These are phyloP conservation scores for Drosophila hamatofila DNA, from an alignment of 2,888 invertebrate genomes.

Conservation along the genomic window DNA sequence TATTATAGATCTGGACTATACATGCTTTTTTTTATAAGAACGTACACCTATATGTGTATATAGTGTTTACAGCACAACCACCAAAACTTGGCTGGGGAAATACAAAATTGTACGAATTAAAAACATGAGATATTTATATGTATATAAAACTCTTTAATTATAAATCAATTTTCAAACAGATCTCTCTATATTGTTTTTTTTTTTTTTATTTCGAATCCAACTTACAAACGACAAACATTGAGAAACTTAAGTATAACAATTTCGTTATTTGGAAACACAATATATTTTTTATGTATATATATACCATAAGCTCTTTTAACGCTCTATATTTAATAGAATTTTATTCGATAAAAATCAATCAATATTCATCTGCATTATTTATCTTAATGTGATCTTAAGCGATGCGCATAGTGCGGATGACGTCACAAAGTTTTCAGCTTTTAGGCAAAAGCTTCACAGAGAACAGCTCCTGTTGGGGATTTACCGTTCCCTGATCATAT, in stretches of 20 bases:
- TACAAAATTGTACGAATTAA: slow-evolving; percentile 41
- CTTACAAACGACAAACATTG: slow-evolving; percentile 5
- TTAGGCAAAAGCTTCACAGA: slow-evolving; percentile 52
- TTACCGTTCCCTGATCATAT: slow-evolving; percentile 60
- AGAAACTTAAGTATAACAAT: slow-evolving; percentile 2
- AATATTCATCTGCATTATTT: slow-evolving; percentile 1
- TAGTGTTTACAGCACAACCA: slow-evolving; percentile 38
- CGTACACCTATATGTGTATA: slow-evolving; percentile 23
- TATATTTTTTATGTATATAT: slow-evolving; percentile 2
- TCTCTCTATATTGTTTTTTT: slow-evolving; percentile 22
- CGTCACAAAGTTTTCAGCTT: slow-evolving; percentile 14
- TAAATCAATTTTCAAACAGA: slow-evolving; percentile 42
- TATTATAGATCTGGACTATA: slow-evolving; percentile 46
- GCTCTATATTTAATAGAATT: slow-evolving; percentile 8
- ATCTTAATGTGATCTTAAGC: neutral
- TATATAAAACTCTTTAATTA: slow-evolving; percentile 44
- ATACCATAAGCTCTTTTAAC: neutral
- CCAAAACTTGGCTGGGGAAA: slow-evolving; percentile 48
- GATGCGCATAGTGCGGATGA: slow-evolving; percentile 12
- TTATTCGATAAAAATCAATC: slow-evolving; percentile 5
- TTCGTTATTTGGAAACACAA: slow-evolving; percentile 1
- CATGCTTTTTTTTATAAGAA: slow-evolving; percentile 26
- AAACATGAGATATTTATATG: slow-evolving; percentile 37
- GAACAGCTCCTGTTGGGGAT: slow-evolving; percentile 54
- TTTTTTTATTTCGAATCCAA: slow-evolving; percentile 7